These are phyloP conservation scores for Fistularia tabacaria DNA, from an alignment of 2,797 vertebrate genomes.

Conservation along the genomic window DNA sequence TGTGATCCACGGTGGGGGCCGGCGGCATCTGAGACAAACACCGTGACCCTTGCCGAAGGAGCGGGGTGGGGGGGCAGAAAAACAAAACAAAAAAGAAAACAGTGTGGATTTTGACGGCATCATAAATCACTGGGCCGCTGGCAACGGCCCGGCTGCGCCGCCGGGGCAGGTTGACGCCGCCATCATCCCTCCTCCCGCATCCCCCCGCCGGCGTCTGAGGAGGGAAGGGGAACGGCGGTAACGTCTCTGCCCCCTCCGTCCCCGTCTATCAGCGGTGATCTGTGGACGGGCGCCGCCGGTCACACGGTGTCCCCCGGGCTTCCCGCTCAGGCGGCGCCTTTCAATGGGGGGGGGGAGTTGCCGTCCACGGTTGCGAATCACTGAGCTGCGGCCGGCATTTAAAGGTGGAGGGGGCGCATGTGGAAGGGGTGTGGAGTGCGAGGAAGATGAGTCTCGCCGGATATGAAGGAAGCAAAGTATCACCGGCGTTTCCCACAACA, in stretches of 20 bases:
- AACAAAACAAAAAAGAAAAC: conserved; percentile 35
- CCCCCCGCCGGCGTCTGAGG: conserved; percentile 64
- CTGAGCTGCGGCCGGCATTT: too few relatives aligned
- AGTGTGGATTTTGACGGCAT: conserved; percentile 64
- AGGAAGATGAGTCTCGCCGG: too few relatives aligned
- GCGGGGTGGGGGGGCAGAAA: too few relatives aligned
- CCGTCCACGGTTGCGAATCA: too few relatives aligned
- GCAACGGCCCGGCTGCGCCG: conserved; percentile 66
- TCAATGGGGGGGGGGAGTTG: too few relatives aligned
- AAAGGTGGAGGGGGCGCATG: too few relatives aligned
- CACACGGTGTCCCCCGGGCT: too few relatives aligned
- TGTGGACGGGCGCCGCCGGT: conserved; percentile 7
- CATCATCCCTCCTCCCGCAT: conserved; percentile 55
- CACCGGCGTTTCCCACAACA: too few relatives aligned
- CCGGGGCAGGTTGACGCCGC: conserved; percentile 59
- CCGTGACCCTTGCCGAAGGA: conserved; percentile 63
- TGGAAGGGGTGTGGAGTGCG: too few relatives aligned
- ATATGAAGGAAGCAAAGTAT: too few relatives aligned
- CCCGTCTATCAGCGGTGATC: conserved; percentile 32
- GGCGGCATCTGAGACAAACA: conserved; percentile 59
- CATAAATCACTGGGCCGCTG: conserved; percentile 68
- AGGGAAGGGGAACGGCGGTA: conserved; percentile 61
- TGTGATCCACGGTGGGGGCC: conserved; percentile 39
- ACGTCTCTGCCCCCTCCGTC: conserved; percentile 37
- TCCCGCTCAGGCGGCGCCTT: too few relatives aligned